Percentiles rank a stretch among this genome's conserved stretches.
These are phyloP conservation scores for Enteromius argenteus DNA, from an alignment of 2,797 vertebrate genomes.

Conservation along the genomic window DNA sequence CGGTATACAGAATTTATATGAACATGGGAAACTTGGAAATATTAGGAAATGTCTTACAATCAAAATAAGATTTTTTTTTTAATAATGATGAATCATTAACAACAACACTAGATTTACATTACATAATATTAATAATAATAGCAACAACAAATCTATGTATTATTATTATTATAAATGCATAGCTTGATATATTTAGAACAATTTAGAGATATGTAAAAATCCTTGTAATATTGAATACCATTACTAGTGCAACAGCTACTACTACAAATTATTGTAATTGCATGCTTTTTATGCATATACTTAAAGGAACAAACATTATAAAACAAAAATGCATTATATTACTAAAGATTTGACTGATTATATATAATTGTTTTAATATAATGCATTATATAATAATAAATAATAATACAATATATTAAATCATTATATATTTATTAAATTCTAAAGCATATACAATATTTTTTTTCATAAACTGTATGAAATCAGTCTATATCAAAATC, in stretches of 20 bases:
- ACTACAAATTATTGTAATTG: not conserved
- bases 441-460: not conserved
- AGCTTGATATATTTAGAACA: not conserved
- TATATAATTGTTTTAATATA: not conserved
- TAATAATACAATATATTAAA: not conserved
- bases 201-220: not conserved
- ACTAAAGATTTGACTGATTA: not conserved
- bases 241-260: not conserved
- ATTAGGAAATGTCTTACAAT: not conserved
- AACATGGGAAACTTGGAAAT: not conserved
- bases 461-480: not conserved
- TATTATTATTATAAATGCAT: not conserved
- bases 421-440: too few species aligned
- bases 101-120: too few species aligned
- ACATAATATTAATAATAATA: not conserved
- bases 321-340: not conserved
- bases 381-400: too few species aligned
- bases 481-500: not conserved
- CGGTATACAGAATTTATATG: not conserved
- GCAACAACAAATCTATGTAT: too few species aligned
- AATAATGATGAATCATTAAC: not conserved
- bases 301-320: not conserved
- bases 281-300: not conserved
- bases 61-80: not conserved
- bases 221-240: not conserved